Conservation (phyloP, 2,888 invertebrate genomes). For the Tupiocoris notatus region DNA sequence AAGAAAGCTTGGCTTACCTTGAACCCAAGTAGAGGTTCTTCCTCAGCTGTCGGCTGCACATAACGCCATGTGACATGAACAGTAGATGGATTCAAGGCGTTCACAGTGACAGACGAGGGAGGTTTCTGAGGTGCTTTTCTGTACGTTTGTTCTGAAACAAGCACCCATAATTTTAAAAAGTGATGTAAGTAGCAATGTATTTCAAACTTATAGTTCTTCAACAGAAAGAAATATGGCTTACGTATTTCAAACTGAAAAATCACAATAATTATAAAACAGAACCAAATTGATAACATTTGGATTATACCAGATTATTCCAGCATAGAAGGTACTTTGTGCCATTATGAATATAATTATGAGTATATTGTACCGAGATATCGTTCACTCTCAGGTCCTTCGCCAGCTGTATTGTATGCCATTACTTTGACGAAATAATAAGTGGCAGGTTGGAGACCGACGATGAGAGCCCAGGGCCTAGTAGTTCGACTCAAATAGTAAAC, state of each 20-base stretch:
- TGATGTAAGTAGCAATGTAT: no score
- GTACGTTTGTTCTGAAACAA: conserved; percentile 72
- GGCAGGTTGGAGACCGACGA: conserved; percentile 89
- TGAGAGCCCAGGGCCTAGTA: conserved; percentile 79
- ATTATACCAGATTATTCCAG: no score
- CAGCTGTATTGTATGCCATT: conserved; percentile 94
- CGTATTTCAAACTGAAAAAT: background rate
- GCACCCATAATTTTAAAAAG: background rate
- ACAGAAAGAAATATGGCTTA: background rate
- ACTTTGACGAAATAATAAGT: conserved; percentile 91
- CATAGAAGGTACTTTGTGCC: no score
- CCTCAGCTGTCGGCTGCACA: conserved; percentile 82
- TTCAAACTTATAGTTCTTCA: background rate
- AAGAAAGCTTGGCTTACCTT: conserved; percentile 74
- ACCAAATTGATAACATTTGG: no score
- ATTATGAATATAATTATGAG: no score
- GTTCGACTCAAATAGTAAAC: conserved; percentile 83
- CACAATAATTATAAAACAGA: no score
- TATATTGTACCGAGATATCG: conserved; percentile 72
- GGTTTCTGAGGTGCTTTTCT: conserved; percentile 92
- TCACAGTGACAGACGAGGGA: conserved; percentile 86
- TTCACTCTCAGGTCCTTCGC: conserved; percentile 94
- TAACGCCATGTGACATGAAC: conserved; percentile 91
- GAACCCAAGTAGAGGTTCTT: conserved; percentile 91
- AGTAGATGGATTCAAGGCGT: conserved; percentile 79